Conservation (phyloP, 2,888 invertebrate genomes). For the Aricia artaxerxes region DNA sequence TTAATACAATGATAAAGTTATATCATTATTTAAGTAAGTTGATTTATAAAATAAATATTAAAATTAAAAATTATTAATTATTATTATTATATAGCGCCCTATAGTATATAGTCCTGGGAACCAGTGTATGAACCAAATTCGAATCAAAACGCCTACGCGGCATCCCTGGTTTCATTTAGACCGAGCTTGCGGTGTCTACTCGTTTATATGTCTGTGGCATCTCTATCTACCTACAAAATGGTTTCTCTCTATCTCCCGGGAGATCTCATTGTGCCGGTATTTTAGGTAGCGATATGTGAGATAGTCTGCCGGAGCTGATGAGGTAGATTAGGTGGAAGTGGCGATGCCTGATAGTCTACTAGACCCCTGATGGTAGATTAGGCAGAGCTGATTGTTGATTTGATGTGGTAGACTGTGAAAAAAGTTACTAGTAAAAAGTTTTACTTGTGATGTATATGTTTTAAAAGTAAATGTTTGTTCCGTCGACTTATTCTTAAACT, state of each 20-base stretch:
- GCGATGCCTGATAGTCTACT: conserved; percentile 6
- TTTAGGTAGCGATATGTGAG: conserved; percentile 30
- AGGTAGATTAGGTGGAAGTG: conserved; percentile 19
- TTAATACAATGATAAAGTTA: no score
- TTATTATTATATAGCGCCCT: no score
- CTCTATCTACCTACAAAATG: conserved; percentile 59
- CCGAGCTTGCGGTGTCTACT: neutral
- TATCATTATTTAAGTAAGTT: no score
- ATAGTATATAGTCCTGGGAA: no score
- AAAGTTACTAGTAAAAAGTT: neutral
- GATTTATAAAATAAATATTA: no score
- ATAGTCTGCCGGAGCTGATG: conserved; percentile 23
- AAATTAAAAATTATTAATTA: no score
- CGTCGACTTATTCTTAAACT: no score
- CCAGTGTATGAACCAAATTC: no score
- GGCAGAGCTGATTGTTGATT: neutral
- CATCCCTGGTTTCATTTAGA: neutral
- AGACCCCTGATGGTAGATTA: neutral
- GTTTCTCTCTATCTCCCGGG: conserved; percentile 57
- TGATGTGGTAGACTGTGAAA: neutral
- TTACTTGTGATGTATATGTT: no score
- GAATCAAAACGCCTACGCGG: no score
- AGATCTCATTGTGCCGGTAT: conserved; percentile 46
- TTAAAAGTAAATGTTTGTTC: no score
- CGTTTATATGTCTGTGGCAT: neutral